Evolutionary conservation across 2,888 invertebrate genomes (phyloP).

Genomic region (Eupithecia pulchellata): DNA sequence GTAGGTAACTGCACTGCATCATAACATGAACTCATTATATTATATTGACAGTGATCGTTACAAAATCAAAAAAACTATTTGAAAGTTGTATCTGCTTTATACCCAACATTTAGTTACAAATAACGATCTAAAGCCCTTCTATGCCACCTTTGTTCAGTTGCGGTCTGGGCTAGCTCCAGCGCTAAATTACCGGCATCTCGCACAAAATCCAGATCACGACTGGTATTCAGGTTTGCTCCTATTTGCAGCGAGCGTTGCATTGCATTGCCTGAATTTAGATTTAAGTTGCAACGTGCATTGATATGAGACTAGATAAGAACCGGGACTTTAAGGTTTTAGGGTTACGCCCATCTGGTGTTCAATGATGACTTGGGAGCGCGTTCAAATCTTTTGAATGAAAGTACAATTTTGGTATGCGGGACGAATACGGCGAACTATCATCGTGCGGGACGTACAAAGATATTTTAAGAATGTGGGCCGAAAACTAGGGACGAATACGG

Average conservation of each 20-base stretch:
- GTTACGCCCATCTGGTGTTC: background rate
- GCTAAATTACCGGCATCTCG: background rate
- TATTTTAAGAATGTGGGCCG: too few species aligned
- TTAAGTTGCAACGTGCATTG: background rate
- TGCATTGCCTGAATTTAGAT: background rate
- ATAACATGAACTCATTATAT: too few species aligned
- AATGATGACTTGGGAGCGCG: background rate
- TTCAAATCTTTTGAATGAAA: background rate
- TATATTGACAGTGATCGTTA: too few species aligned
- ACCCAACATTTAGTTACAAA: background rate
- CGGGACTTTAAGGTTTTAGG: background rate
- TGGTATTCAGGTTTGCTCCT: background rate
- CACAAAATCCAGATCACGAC: background rate
- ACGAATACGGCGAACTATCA: too few species aligned
- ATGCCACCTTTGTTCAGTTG: background rate
- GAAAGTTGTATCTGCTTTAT: too few species aligned
- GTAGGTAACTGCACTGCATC: too few species aligned
- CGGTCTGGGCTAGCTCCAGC: background rate
- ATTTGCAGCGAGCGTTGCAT: background rate
- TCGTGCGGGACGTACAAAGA: too few species aligned
- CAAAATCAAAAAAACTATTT: too few species aligned
- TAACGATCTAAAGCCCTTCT: background rate
- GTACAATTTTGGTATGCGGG: too few species aligned
- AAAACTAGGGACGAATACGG: too few species aligned
- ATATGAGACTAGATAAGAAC: background rate